Conservation (phyloP, 2,888 invertebrate genomes). For the Phymatocera aterrima region DNA sequence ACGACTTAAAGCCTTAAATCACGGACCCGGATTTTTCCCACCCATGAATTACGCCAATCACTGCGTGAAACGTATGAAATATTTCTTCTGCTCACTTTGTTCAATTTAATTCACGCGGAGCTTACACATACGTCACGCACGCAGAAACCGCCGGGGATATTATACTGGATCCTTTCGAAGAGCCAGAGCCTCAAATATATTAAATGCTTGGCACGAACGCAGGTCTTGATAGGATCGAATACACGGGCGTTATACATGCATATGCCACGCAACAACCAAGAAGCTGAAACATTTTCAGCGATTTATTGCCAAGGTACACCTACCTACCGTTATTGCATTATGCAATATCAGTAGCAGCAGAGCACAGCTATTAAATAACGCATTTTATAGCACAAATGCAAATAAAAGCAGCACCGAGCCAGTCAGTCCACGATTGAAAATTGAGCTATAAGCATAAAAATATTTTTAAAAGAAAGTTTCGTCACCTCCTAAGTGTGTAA, state of each 20-base stretch:
- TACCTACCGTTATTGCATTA: neutral
- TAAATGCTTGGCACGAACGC: slow-evolving; percentile 10
- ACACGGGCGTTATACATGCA: neutral
- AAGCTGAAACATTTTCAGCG: slow-evolving; percentile 7
- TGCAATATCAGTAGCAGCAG: neutral
- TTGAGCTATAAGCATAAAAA: no score
- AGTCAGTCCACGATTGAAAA: neutral
- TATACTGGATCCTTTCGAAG: slow-evolving; percentile 7
- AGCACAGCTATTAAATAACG: neutral
- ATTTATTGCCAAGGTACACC: neutral
- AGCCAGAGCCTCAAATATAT: slow-evolving; percentile 1
- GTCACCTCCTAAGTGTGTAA: no score
- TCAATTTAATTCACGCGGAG: neutral
- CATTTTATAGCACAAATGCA: neutral
- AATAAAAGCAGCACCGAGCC: neutral
- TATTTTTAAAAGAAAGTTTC: no score
- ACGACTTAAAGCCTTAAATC: neutral
- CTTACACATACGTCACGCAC: neutral
- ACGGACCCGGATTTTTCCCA: neutral
- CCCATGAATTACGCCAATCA: slow-evolving; percentile 22
- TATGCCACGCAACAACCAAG: neutral
- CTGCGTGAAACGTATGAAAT: neutral
- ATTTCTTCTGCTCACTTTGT: neutral
- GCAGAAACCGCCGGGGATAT: neutral
- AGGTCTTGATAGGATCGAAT: slow-evolving; percentile 5